These are phyloP conservation scores for Mayetiola destructor DNA, from an alignment of 2,888 invertebrate genomes.

Conservation along the genomic window DNA sequence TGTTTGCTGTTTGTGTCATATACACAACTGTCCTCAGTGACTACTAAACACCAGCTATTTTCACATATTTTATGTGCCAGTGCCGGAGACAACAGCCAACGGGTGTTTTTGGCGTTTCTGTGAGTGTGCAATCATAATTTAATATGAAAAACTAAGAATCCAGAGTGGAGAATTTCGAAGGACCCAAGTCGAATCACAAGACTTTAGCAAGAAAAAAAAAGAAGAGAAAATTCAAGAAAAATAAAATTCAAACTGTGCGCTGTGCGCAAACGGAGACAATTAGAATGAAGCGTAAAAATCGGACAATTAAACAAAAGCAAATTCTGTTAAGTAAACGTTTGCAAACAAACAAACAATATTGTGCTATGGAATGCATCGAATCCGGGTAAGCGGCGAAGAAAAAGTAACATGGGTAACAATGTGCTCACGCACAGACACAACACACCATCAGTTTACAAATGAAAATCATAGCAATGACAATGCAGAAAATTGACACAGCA, in stretches of 20 bases:
- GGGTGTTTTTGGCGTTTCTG: no score
- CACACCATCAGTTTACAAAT: no score
- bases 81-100: no score
- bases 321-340: conserved; percentile 8
- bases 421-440: conserved; percentile 8
- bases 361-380: conserved; percentile 9
- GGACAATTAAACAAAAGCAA: conserved; percentile 8
- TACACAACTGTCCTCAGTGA: conserved; percentile 10
- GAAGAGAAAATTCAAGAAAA: not conserved
- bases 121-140: conserved; percentile 5
- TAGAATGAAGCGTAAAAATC: conserved; percentile 12
- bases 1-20: conserved; percentile 8
- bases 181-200: no score
- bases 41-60: conserved; percentile 12
- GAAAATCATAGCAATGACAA: not conserved
- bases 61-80: not conserved
- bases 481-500: not conserved
- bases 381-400: no score
- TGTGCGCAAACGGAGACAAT: conserved; percentile 2
- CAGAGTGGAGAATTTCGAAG: not conserved
- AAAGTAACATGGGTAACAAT: conserved; percentile 8
- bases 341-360: no score
- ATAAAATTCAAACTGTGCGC: no score
- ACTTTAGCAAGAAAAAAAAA: not conserved
- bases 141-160: not conserved